Base-by-base conservation (phyloP, 2,888 invertebrate species). In the Heteromurus nitidus region DNA sequence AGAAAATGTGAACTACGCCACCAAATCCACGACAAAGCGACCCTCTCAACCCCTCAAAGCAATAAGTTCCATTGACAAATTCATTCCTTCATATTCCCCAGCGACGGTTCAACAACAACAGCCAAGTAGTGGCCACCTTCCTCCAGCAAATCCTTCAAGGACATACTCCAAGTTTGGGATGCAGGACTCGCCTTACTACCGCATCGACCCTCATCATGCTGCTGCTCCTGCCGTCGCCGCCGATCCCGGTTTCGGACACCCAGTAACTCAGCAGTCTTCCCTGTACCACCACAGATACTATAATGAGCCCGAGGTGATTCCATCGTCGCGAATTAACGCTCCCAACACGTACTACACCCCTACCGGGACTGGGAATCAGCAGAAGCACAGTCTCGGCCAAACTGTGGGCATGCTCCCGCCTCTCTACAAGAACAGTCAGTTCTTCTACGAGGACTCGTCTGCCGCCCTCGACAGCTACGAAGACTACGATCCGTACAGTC, bases 111-210 rank as follows among this genome's bases (percentile, higher is more conserved):
- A 55, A n/a, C 44, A 44, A 11, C 5, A 42, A 3, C n/a, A n/a
- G n/a, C n/a, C n/a, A n/a, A n/a, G n/a, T n/a, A n/a, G n/a, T n/a
- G 16, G 20, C 11, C 13, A n/a, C 22, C 7, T 30, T 47, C 22
- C 30, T 13, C 55, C 28, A 9, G 24, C 16, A 3, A 72, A 82
- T 74, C 87, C 87, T 9, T 77, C 85, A 3, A 60, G 87, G 53
- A 87, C 85, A 3, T 86, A 86, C 50, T 85, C 87, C 1, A 86
- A 86, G 68, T 87, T 87, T 70, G 84, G 85, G 20, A 76, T 87
- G 72, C 85, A 87, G 64, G 87, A 87, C 62, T 84, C 87, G 0
- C 83, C 86, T 0, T 70, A 73, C 24, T 80, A 85, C 26, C 72
- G 85, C 1, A 80, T 81, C 24, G 76, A 77, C 22, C 64, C 60